Evolutionary conservation across 1,140 invertebrate species (phyloP).

Genomic region (Radopholus similis): DNA sequence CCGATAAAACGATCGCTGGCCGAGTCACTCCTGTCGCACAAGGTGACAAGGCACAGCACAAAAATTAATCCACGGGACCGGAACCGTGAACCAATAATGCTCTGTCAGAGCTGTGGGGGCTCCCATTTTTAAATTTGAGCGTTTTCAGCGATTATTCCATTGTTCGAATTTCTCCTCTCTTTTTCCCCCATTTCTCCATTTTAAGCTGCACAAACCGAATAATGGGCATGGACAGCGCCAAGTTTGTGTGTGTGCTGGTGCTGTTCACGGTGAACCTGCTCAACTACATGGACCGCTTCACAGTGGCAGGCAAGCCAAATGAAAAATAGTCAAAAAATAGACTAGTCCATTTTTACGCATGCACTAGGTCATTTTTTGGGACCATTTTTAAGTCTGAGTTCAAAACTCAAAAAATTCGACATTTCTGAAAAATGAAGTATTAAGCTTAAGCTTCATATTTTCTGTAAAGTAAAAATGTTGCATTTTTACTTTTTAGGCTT

Average conservation of each 20-base stretch:
- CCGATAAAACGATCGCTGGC: not conserved
- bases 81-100: not conserved
- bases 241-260: constrained; percentile 10
- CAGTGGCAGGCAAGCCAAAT: constrained; percentile 32
- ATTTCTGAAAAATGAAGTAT: too few species aligned
- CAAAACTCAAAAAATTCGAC: too few species aligned
- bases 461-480: too few species aligned
- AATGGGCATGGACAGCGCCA: constrained; percentile 6
- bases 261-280: constrained; percentile 40
- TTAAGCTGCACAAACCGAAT: not conserved
- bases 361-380: too few species aligned
- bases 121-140: not conserved
- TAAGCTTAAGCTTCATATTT: too few species aligned
- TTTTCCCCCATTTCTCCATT: not conserved
- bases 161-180: not conserved
- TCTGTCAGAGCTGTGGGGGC: not conserved
- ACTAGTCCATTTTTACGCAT: too few species aligned
- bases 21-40: not conserved
- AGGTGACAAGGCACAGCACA: too few species aligned
- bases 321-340: constrained; percentile 62
- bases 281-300: constrained; percentile 46
- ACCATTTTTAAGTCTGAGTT: too few species aligned
- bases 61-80: too few species aligned
- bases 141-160: not conserved
- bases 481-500: too few species aligned